A percentile compares a stretch with the other conserved stretches of the same genome.
Evolutionary conservation across 2,797 vertebrate species (phyloP).

Genomic region (Melopsittacus undulatus): DNA sequence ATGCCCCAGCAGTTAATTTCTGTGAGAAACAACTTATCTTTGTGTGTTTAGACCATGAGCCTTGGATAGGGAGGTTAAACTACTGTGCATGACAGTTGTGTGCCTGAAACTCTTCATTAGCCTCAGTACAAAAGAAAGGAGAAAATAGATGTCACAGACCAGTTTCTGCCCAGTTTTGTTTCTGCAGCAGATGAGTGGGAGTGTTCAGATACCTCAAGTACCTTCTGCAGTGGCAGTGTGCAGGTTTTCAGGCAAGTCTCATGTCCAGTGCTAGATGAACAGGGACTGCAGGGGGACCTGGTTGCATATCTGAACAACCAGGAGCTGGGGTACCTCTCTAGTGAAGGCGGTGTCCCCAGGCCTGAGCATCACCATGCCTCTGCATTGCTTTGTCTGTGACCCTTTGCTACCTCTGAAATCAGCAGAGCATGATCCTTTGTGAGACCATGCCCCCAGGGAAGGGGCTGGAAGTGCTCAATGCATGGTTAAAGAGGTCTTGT

Average conservation of each 20-base stretch:
- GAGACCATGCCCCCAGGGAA: accelerated
- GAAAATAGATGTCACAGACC: constrained; percentile 9
- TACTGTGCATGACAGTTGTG: constrained; percentile 22
- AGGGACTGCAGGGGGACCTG: neutral
- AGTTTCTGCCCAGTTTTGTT: constrained; percentile 32
- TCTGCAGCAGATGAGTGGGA: constrained; percentile 18
- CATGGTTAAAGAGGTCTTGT: accelerated
- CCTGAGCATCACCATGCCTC: neutral
- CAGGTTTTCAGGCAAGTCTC: neutral
- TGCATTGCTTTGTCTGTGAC: accelerated
- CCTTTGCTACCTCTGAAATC: neutral
- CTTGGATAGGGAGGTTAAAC: neutral
- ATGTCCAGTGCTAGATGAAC: neutral
- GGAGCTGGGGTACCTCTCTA: accelerated
- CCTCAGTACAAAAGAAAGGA: neutral
- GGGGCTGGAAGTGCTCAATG: neutral
- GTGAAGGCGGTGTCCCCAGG: neutral
- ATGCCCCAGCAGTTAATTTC: neutral
- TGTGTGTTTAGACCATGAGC: constrained; percentile 5
- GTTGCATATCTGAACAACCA: neutral
- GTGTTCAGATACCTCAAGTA: neutral
- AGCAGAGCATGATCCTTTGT: neutral
- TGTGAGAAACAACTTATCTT: neutral
- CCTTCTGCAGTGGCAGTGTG: accelerated
- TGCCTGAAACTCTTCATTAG: constrained; percentile 55